Percentiles rank a stretch among this genome's conserved stretches.
Conservation (phyloP, 2,113 vertebrate species). For the Mola mola region DNA sequence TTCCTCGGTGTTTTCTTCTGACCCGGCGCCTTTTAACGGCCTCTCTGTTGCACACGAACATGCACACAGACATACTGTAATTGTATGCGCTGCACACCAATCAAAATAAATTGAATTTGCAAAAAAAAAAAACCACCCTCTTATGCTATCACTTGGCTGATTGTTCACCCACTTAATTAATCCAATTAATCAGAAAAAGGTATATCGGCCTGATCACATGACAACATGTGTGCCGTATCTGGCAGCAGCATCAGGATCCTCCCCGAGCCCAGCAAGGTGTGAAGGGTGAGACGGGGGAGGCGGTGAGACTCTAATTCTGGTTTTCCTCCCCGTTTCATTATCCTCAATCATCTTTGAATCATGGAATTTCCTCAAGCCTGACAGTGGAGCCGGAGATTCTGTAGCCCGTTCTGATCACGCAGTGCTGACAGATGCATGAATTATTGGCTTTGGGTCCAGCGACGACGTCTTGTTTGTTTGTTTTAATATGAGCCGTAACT, state of each 20-base stretch:
- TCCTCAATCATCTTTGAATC: constrained; percentile 27
- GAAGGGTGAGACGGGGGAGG: constrained; percentile 48
- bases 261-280: constrained; percentile 50
- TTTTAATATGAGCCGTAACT: constrained; percentile 2
- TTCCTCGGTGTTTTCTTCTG: constrained; percentile 1
- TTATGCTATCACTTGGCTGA: constrained; percentile 42
- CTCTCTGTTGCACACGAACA: constrained; percentile 28
- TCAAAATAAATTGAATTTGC: constrained; percentile 55
- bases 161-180: constrained; percentile 65
- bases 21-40: not conserved
- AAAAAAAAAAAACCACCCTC: constrained; percentile 22
- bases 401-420: constrained; percentile 8
- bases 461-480: constrained; percentile 24
- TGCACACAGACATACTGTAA: constrained; percentile 2
- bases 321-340: constrained; percentile 43
- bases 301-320: constrained; percentile 37
- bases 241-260: constrained; percentile 50
- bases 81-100: constrained; percentile 13
- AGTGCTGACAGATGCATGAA: not conserved
- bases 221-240: constrained; percentile 57
- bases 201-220: constrained; percentile 51
- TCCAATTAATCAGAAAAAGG: constrained; percentile 63
- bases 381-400: not conserved
- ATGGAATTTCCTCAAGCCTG: constrained; percentile 7
- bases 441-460: constrained; percentile 1